Base-by-base conservation (phyloP, 1,140 invertebrate species). In the Meloidogyne chitwoodi region DNA sequence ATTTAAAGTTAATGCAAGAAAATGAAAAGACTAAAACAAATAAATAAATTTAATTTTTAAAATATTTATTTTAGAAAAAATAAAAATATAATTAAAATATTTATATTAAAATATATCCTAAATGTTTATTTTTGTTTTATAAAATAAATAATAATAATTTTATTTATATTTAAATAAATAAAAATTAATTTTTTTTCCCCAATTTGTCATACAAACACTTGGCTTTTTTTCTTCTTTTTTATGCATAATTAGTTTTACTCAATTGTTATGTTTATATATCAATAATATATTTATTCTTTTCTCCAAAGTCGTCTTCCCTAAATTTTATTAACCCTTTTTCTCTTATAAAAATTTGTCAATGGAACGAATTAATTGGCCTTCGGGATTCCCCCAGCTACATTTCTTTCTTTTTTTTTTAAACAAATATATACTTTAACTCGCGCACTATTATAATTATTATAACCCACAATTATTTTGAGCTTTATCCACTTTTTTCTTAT, bases 351-450 rank as follows among this genome's bases (percentile, higher is more conserved):
- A 38, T 38, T 38, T 38, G 27, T 56, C 70, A 56, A 44, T 73
- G 10, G 70, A 73, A 29, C 56, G 56, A 73, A 73, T 73, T 73
- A 73, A 73, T 73, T 73, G 64, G 56, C 70, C 70, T 73, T 70
- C 61, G 44, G 68, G 41, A 56, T 41, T 44, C 12, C 48, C 70
- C 70, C 44, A n/a, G n/a, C n/a, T n/a, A n/a, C n/a, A n/a, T n/a
- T n/a, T n/a, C n/a, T n/a, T n/a, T n/a, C 44, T 72, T 73, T n/a
- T 19, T 34, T 56, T 56, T 19, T 6, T 5, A 4, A 56, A n/a
- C 6, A 56, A 48, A 31, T 31, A 31, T 31, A 31, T 31, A 31
- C 29, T 31, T 31, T 31, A 31, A 2, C 6, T 6, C 29, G 4
- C n/a, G 5, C 4, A 56, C 48, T 56, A 19, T 19, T 19, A 19